phyloP scores from a whole-genome alignment of 2,888 invertebrate genomes.

The Xylota sylvarum region DNA sequence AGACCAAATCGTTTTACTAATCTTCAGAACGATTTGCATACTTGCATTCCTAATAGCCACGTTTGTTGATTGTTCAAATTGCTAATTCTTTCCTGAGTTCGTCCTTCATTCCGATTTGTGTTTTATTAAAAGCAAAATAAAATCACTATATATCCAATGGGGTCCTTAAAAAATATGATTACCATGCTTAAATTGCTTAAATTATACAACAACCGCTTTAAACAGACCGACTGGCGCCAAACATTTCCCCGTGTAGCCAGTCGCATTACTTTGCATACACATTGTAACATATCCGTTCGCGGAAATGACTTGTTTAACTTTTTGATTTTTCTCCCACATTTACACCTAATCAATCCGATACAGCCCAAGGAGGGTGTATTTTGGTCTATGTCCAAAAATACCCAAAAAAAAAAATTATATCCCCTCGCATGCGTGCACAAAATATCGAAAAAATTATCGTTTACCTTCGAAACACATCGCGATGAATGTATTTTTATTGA shows the following conservation, averaged over 20 bases:
- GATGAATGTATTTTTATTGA: slow-evolving; percentile 47
- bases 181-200: neutral
- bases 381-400: slow-evolving; percentile 58
- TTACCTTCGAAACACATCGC: slow-evolving; percentile 51
- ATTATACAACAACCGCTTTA: neutral
- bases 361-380: slow-evolving; percentile 27
- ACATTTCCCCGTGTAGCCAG: neutral
- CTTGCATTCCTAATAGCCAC: neutral
- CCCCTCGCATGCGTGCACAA: neutral
- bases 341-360: slow-evolving; percentile 61
- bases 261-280: neutral
- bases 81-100: neutral
- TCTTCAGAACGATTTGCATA: no score
- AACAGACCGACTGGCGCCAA: neutral
- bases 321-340: slow-evolving; percentile 32
- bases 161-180: no score
- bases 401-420: neutral
- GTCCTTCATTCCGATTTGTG: no score
- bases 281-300: neutral
- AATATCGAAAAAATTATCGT: slow-evolving; percentile 39
- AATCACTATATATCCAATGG: no score
- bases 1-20: no score
- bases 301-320: slow-evolving; percentile 4
- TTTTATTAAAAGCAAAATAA: no score
- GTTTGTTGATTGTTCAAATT: neutral